Evolutionary conservation across 53 echinoderm and acorn worm species (phyloP).

Genomic region (Mesocentrotus franciscanus): DNA sequence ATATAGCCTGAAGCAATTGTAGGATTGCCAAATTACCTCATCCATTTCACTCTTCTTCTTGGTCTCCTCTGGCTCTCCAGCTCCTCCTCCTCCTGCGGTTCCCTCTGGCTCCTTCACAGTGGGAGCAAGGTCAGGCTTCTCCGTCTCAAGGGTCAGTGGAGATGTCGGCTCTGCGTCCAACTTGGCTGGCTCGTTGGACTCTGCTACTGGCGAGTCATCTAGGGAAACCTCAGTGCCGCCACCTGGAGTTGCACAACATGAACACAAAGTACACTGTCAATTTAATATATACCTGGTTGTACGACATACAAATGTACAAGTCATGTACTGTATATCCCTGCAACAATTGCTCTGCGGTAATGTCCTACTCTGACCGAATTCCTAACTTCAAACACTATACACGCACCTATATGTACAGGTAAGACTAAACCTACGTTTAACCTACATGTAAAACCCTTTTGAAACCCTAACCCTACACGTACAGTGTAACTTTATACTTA

Average conservation of each 20-base stretch:
- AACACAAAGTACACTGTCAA: neutral
- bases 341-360: neutral
- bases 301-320: neutral
- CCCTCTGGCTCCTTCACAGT: conserved; percentile 61
- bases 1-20: neutral
- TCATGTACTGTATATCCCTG: neutral
- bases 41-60: conserved; percentile 49
- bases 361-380: too few relatives aligned
- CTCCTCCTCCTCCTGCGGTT: conserved; percentile 48
- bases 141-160: conserved; percentile 54
- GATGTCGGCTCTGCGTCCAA: conserved; percentile 75
- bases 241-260: conserved; percentile 56
- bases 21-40: conserved; percentile 1
- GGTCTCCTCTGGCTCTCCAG: conserved; percentile 52
- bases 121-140: conserved; percentile 70
- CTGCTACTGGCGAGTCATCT: conserved; percentile 77
- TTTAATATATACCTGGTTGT: neutral
- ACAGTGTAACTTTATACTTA: too few relatives aligned
- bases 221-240: conserved; percentile 85
- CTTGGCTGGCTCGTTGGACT: conserved; percentile 70
- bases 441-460: too few relatives aligned
- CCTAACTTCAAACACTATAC: too few relatives aligned
- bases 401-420: too few relatives aligned
- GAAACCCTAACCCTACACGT: too few relatives aligned
- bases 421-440: too few relatives aligned